Evolutionary conservation across 1,140 invertebrate species (phyloP), one percentile per base, ranked within the genome.

Genomic region (Conopomorpha cramerella): DNA sequence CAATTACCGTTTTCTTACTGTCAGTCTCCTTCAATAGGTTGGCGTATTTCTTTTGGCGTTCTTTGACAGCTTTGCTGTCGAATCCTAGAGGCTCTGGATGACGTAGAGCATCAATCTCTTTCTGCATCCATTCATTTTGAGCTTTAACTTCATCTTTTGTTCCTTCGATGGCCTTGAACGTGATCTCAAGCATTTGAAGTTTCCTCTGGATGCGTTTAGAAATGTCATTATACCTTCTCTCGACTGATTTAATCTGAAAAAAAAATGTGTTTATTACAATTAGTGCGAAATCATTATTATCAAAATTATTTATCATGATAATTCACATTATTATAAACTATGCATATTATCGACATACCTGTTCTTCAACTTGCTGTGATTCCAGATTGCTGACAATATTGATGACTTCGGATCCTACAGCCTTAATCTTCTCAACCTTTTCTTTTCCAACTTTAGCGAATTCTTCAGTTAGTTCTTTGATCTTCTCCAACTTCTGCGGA

Each of bases 321-420:
- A n/a, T n/a, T n/a, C n/a, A n/a, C n/a, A n/a, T n/a, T n/a, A n/a
- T n/a, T n/a, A n/a, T n/a, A n/a, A n/a, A n/a, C n/a, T n/a, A n/a
- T n/a, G n/a, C n/a, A 25, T 28, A 35, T 35, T 28, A 23, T 6
- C 4, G 41, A 64, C 55, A 57, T 63, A 82, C 80, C 78, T 91
- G 89, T 58, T 96, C 93, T 60, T 95, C 92, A 12, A 96, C 87
- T 66, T 95, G 91, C 48, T 95, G 92, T 0, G 88, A 87, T 64
- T 96, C 94, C 26, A 92, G 71, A 65, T 90, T 92, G 59, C 89
- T 92, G 1, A 92, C 87, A 19, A 91, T 83, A 37, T 89, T 86
- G 32, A 86, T 88, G 16, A 92, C 88, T 63, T 87, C 78, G 7
- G 82, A 65, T 1, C 85, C 88, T 16, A 89, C 77, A 28, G 76